Conservation (phyloP, 2,113 vertebrate genomes). For the Chascanopsetta lugubris region DNA sequence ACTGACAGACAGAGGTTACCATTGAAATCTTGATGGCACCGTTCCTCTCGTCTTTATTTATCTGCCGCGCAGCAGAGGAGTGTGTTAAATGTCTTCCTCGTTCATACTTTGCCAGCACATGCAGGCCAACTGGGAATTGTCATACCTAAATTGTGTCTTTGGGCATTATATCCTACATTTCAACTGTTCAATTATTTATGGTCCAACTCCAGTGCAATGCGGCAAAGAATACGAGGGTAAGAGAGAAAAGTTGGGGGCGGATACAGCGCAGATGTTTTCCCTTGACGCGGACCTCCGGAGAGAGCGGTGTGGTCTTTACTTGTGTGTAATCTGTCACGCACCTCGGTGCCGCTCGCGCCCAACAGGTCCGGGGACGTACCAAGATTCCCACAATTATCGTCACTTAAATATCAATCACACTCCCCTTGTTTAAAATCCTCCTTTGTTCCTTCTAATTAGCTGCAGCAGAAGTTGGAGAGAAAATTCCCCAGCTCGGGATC, state of each 20-base stretch:
- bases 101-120: conserved; percentile 13
- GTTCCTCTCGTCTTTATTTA: conserved; percentile 21
- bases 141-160: conserved; percentile 42
- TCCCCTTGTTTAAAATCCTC: conserved; percentile 15
- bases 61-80: background rate
- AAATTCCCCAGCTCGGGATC: conserved; percentile 38
- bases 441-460: conserved; percentile 56
- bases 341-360: background rate
- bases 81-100: conserved; percentile 4
- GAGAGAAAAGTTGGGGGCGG: conserved; percentile 17
- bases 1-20: background rate
- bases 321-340: background rate
- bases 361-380: background rate
- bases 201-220: conserved; percentile 38
- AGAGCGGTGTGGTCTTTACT: conserved; percentile 1
- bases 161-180: conserved; percentile 28
- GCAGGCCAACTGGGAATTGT: conserved; percentile 23
- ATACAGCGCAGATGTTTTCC: background rate
- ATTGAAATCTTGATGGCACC: background rate
- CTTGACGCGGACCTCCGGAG: conserved; percentile 8
- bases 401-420: conserved; percentile 25
- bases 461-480: conserved; percentile 37
- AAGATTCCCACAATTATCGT: conserved; percentile 1
- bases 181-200: conserved; percentile 56
- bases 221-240: conserved; percentile 21